Percentiles rank a stretch among this genome's conserved stretches.
phyloP scores from a whole-genome alignment of 1,140 invertebrate genomes.

The Saccostrea glomerata region DNA sequence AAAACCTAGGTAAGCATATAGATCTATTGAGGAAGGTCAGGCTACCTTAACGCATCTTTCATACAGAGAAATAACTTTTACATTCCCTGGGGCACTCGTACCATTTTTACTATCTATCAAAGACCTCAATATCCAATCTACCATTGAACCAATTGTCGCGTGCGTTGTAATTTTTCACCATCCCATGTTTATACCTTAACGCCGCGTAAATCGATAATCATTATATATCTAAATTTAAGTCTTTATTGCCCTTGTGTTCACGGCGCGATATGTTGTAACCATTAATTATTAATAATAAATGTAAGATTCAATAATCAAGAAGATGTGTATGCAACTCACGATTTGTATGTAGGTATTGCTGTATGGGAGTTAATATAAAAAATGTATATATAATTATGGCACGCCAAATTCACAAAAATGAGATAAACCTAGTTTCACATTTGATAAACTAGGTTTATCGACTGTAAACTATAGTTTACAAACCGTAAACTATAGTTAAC shows the following conservation, averaged over 20 bases:
- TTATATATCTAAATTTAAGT: slow-evolving; percentile 10
- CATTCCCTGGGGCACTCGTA: background rate
- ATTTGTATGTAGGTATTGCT: background rate
- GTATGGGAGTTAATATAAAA: no score
- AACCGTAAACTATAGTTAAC: no score
- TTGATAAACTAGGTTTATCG: no score
- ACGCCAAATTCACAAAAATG: no score
- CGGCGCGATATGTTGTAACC: background rate
- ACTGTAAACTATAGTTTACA: no score
- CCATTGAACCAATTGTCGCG: background rate
- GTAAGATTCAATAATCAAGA: background rate
- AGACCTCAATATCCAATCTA: background rate
- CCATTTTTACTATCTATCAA: background rate
- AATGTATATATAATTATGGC: no score
- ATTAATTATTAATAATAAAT: slow-evolving; percentile 14
- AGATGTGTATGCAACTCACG: background rate
- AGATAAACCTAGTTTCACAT: no score
- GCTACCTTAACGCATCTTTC: background rate
- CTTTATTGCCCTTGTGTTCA: background rate
- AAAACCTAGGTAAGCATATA: background rate
- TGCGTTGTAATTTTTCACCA: background rate
- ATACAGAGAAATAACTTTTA: background rate
- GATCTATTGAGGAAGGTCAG: background rate
- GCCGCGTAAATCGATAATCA: background rate
- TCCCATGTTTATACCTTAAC: background rate